Percentiles rank a stretch among this genome's conserved stretches.
phyloP scores from a whole-genome alignment of 2,888 invertebrate species.

The Thera britannica region DNA sequence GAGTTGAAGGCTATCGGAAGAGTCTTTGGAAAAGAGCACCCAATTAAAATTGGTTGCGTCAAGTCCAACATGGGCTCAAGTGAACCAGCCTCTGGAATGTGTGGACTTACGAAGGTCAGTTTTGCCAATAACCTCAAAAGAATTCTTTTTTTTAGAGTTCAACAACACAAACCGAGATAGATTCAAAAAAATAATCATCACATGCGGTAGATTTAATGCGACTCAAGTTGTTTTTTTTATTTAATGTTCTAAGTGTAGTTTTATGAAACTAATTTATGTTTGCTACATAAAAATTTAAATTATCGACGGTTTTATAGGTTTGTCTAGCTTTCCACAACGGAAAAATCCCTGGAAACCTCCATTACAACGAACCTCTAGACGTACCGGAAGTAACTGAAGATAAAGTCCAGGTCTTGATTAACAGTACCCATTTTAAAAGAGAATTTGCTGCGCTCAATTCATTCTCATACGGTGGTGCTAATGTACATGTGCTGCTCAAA shows the following conservation, averaged over 20 bases:
- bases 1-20: slow-evolving; percentile 85
- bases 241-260: too few relatives aligned
- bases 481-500: slow-evolving; percentile 54
- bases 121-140: not conserved
- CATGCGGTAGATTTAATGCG: too few relatives aligned
- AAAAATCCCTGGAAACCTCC: slow-evolving; percentile 55
- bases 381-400: slow-evolving; percentile 48
- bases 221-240: too few relatives aligned
- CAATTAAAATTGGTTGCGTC: slow-evolving; percentile 76
- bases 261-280: not conserved
- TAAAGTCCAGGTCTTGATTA: slow-evolving; percentile 49
- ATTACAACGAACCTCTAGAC: slow-evolving; percentile 50
- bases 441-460: slow-evolving; percentile 54
- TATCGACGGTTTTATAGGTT: slow-evolving; percentile 35
- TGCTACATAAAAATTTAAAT: too few relatives aligned
- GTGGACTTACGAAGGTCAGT: slow-evolving; percentile 79
- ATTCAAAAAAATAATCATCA: too few relatives aligned
- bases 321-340: slow-evolving; percentile 57
- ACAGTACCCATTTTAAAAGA: slow-evolving; percentile 48
- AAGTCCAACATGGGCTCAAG: slow-evolving; percentile 62
- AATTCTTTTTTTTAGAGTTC: not conserved
- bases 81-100: slow-evolving; percentile 64
- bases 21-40: slow-evolving; percentile 78
- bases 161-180: not conserved
- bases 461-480: slow-evolving; percentile 53